These are phyloP conservation scores for Threskiornis aethiopicus DNA, from an alignment of 2,797 vertebrate genomes.

Conservation along the genomic window DNA sequence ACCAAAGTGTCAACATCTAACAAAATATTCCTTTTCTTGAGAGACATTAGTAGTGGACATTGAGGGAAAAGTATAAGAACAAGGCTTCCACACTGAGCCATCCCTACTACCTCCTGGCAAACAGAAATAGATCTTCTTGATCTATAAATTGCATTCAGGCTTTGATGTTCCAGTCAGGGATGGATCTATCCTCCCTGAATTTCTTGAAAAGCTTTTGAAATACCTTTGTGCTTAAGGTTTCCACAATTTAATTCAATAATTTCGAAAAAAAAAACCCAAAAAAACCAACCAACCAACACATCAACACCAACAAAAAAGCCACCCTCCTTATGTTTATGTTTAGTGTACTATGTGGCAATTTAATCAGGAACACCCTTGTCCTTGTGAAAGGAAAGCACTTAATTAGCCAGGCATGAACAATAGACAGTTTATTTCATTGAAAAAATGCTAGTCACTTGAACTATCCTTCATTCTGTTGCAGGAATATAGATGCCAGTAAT, in stretches of 20 bases:
- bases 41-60: background rate
- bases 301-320: background rate
- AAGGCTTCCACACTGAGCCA: background rate
- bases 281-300: too few species aligned
- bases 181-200: background rate
- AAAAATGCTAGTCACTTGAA: background rate
- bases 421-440: background rate
- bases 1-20: background rate
- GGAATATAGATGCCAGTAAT: background rate
- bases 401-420: background rate
- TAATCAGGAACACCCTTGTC: background rate
- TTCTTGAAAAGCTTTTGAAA: background rate
- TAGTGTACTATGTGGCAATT: background rate
- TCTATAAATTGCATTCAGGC: background rate
- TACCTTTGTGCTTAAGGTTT: background rate
- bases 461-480: background rate
- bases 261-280: background rate
- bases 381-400: background rate
- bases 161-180: background rate
- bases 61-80: background rate
- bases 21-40: background rate
- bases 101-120: background rate
- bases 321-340: background rate
- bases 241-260: background rate
- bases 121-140: background rate